Conservation (phyloP, 2,797 vertebrate species). For the Sparidentex hasta region DNA sequence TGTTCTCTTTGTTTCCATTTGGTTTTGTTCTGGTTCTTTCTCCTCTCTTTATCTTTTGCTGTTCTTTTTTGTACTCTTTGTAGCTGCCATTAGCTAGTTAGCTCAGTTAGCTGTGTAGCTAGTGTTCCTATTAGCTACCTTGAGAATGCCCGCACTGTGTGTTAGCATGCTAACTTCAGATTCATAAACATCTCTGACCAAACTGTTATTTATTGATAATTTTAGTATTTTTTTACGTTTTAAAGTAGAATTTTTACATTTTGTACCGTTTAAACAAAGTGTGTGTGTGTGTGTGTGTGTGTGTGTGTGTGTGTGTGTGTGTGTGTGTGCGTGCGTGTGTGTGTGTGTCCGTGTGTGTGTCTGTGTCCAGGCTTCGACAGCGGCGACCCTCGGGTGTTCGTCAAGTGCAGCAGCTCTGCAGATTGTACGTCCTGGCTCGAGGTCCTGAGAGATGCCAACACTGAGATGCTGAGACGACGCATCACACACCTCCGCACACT, state of each 20-base stretch:
- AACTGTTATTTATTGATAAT: neutral
- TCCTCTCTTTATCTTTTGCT: no score
- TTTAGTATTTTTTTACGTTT: neutral
- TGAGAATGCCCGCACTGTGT: no score
- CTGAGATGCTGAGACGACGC: neutral
- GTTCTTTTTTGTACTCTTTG: no score
- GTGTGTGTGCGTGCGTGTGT: conserved; percentile 16
- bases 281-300: conserved; percentile 1
- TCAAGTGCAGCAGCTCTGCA: conserved; percentile 8
- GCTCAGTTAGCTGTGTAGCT: no score
- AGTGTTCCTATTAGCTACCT: no score
- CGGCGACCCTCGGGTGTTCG: conserved; percentile 3
- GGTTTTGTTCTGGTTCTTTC: no score
- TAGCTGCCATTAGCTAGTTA: no score
- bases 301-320: conserved; percentile 10
- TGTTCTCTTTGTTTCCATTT: no score
- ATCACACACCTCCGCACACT: neutral
- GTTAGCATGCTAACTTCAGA: no score
- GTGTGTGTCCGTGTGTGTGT: conserved; percentile 5
- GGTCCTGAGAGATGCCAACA: conserved; percentile 37
- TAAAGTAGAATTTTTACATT: no score
- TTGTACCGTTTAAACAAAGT: neutral
- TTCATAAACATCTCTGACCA: no score
- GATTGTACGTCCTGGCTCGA: conserved; percentile 26
- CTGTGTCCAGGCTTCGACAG: conserved; percentile 37